A percentile compares a stretch with the other conserved stretches of the same genome.
These are phyloP conservation scores for Dasypolia templi DNA, from an alignment of 2,888 invertebrate species.

Conservation along the genomic window DNA sequence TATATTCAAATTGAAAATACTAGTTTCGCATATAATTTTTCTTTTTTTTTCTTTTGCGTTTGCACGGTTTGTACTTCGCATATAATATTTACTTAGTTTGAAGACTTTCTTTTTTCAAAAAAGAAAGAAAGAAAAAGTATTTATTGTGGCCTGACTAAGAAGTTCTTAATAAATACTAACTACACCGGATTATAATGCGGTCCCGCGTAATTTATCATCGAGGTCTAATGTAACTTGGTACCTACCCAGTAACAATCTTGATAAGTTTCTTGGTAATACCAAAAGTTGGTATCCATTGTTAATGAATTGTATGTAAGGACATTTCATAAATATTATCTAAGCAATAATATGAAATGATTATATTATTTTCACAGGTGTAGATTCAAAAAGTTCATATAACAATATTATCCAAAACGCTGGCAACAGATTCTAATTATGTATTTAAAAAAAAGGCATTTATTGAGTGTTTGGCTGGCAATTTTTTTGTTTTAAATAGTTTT, in stretches of 20 bases:
- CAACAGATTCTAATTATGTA: no score
- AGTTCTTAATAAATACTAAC: no score
- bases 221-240: constrained; percentile 28
- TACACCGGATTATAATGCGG: constrained; percentile 46
- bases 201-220: constrained; percentile 56
- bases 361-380: neutral
- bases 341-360: neutral
- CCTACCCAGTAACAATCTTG: constrained; percentile 27
- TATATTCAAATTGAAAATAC: neutral
- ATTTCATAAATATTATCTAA: no score
- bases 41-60: no score
- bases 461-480: neutral
- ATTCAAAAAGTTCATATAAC: neutral
- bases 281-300: constrained; percentile 28
- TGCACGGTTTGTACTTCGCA: no score
- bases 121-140: no score
- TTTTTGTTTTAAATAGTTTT: constrained; percentile 1
- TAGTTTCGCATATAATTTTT: neutral
- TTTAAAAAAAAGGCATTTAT: no score
- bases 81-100: neutral
- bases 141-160: no score
- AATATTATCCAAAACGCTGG: neutral
- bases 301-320: constrained; percentile 13
- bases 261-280: constrained; percentile 23
- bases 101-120: no score